phyloP scores from a whole-genome alignment of 1,140 invertebrate genomes.

The Panagrolaimus sp. region DNA sequence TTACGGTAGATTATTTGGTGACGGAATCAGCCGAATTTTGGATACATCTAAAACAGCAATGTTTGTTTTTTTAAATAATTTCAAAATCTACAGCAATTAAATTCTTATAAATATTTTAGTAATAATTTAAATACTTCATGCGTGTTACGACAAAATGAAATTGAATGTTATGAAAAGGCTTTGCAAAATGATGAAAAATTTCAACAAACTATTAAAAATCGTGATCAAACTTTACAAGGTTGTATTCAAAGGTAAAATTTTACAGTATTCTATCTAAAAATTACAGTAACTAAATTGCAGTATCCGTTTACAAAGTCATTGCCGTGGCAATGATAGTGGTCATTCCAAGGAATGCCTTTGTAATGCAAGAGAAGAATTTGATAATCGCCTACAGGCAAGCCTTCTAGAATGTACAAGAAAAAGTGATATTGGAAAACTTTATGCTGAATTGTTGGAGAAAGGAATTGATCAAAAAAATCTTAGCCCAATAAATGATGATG shows the following conservation, averaged over 20 bases:
- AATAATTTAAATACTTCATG: slow-evolving; percentile 44
- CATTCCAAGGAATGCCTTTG: slow-evolving; percentile 40
- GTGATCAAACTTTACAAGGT: slow-evolving; percentile 31
- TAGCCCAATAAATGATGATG: slow-evolving; percentile 27
- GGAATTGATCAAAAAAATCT: neutral
- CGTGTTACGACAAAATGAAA: slow-evolving; percentile 27
- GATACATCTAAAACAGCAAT: slow-evolving; percentile 36
- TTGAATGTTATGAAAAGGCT: slow-evolving; percentile 33
- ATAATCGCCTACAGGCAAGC: slow-evolving; percentile 34
- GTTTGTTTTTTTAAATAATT: neutral
- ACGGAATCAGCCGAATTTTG: slow-evolving; percentile 42
- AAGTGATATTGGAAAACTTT: neutral
- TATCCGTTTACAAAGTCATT: slow-evolving; percentile 38
- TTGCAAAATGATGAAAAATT: slow-evolving; percentile 44
- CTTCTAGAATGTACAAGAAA: slow-evolving; percentile 19
- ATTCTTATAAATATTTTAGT: slow-evolving; percentile 27
- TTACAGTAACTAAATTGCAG: slow-evolving; percentile 8
- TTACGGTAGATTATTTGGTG: slow-evolving; percentile 41
- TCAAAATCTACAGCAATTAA: neutral
- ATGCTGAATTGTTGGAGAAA: neutral
- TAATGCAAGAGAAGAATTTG: slow-evolving; percentile 44
- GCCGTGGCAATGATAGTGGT: slow-evolving; percentile 23
- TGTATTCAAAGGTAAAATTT: slow-evolving; percentile 35
- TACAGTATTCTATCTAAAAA: neutral
- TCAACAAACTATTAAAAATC: slow-evolving; percentile 33